Evolutionary conservation across 2,888 invertebrate species (phyloP).

Genomic region (Hemicrepidius hirtus): DNA sequence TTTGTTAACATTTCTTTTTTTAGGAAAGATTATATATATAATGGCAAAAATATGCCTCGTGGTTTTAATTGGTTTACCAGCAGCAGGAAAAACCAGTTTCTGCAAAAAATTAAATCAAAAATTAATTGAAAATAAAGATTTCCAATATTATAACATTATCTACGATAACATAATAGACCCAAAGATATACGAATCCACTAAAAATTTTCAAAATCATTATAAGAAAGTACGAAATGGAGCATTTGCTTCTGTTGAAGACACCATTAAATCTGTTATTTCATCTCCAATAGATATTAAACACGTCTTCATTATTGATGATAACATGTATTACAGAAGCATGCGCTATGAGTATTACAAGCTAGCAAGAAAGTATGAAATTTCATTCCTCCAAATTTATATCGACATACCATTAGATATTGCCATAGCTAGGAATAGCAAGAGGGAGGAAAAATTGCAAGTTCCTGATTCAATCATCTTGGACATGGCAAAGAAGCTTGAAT

Average conservation of each 20-base stretch:
- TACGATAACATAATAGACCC: slow-evolving; percentile 45
- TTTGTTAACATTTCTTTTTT: neutral
- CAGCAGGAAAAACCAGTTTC: slow-evolving; percentile 55
- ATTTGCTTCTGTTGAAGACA: slow-evolving; percentile 40
- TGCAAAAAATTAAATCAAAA: slow-evolving; percentile 35
- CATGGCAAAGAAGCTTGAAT: slow-evolving; percentile 50
- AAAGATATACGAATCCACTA: too few species aligned
- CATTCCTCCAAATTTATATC: slow-evolving; percentile 53
- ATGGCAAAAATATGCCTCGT: slow-evolving; percentile 46
- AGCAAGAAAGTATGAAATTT: slow-evolving; percentile 45
- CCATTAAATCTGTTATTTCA: slow-evolving; percentile 21
- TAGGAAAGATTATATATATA: neutral
- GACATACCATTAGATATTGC: slow-evolving; percentile 49
- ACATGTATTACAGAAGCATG: slow-evolving; percentile 57
- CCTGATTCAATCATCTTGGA: slow-evolving; percentile 46
- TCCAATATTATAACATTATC: slow-evolving; percentile 33
- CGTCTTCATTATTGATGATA: slow-evolving; percentile 53
- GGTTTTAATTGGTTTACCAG: slow-evolving; percentile 53
- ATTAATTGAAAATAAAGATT: slow-evolving; percentile 22
- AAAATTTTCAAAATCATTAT: slow-evolving; percentile 26
- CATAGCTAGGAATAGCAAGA: slow-evolving; percentile 42
- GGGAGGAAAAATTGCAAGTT: slow-evolving; percentile 37
- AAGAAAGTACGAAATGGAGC: slow-evolving; percentile 42
- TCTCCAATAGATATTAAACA: slow-evolving; percentile 16
- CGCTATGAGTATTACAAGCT: slow-evolving; percentile 51